Conservation (phyloP, 2,113 vertebrate species). For the Bucco capensis region DNA sequence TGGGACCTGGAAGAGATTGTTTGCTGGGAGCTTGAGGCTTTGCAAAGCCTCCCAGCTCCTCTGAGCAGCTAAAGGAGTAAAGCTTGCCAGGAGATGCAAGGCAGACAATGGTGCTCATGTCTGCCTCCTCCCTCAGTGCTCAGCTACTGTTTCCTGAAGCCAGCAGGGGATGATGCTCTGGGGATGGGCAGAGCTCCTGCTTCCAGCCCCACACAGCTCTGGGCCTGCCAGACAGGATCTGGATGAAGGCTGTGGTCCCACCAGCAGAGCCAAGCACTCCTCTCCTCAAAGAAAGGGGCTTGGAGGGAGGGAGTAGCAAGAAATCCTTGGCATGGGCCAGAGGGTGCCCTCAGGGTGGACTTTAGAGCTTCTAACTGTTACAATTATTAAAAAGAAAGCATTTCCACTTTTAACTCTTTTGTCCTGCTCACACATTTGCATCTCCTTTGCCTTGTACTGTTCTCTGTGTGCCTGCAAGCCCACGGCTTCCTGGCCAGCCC, state of each 20-base stretch:
- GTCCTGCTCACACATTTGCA: neutral
- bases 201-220: accelerated
- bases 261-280: neutral
- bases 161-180: neutral
- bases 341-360: neutral
- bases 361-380: neutral
- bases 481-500: neutral
- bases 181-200: neutral
- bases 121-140: accelerated
- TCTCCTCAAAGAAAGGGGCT: neutral
- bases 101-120: neutral
- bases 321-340: neutral
- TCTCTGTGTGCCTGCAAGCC: neutral
- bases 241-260: neutral
- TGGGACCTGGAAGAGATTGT: accelerated
- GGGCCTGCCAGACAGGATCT: neutral
- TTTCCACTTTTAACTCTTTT: neutral
- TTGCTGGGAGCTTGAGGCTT: neutral
- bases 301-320: neutral
- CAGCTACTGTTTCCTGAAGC: neutral
- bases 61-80: neutral
- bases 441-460: neutral
- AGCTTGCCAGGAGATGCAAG: neutral
- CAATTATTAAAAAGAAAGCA: neutral
- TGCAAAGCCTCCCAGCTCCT: neutral